These are phyloP conservation scores for Oreochromis tanganicae DNA, from an alignment of 2,113 vertebrate genomes.

Conservation along the genomic window DNA sequence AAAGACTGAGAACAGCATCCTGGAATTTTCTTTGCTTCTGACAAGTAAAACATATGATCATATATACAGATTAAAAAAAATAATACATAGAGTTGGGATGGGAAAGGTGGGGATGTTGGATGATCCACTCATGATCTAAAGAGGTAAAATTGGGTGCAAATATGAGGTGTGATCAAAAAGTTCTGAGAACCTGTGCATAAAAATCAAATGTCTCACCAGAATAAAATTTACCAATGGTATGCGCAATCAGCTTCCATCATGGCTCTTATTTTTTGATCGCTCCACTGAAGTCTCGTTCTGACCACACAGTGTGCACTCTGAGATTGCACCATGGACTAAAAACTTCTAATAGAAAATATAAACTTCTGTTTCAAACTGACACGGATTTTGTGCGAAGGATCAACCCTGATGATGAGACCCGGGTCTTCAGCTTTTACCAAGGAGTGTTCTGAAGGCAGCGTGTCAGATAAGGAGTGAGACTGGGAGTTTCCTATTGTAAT, in stretches of 20 bases:
- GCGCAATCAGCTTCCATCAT: neutral
- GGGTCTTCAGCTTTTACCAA: neutral
- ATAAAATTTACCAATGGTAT: neutral
- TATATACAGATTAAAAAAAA: slow-evolving; percentile 46
- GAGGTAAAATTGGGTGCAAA: slow-evolving; percentile 59
- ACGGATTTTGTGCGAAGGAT: neutral
- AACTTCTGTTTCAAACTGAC: neutral
- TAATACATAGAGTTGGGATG: slow-evolving; percentile 1
- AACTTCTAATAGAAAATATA: neutral
- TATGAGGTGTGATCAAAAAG: neutral
- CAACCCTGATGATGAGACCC: neutral
- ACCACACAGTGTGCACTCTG: neutral
- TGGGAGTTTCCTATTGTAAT: neutral
- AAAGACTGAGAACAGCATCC: slow-evolving; percentile 59
- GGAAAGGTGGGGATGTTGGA: neutral
- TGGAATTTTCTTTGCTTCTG: slow-evolving; percentile 61
- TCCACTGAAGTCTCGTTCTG: neutral
- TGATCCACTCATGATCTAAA: slow-evolving; percentile 29
- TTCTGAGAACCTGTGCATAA: neutral
- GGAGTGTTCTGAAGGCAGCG: neutral
- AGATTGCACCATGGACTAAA: neutral
- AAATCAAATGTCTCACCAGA: neutral
- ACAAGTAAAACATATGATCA: slow-evolving; percentile 43
- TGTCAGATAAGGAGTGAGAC: neutral
- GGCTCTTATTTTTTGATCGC: neutral